These are phyloP conservation scores for Tachycineta bicolor DNA, from an alignment of 2,113 vertebrate genomes.

Conservation along the genomic window DNA sequence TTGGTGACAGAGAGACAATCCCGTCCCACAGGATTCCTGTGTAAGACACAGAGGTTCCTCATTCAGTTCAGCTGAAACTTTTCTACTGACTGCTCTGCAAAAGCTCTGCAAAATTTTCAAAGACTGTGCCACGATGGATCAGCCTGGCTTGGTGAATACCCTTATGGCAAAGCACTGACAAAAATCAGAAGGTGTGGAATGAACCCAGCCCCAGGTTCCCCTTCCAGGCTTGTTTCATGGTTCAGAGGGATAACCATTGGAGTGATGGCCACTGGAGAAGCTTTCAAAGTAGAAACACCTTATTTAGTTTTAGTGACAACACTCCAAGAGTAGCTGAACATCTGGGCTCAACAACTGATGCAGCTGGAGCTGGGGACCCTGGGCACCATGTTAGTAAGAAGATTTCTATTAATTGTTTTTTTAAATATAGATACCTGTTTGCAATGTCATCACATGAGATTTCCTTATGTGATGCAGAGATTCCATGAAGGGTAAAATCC, in stretches of 20 bases:
- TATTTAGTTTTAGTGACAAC: not conserved
- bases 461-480: not conserved
- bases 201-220: not conserved
- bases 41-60: not conserved
- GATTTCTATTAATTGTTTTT: not conserved
- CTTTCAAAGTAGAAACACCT: not conserved
- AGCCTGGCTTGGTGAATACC: not conserved
- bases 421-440: not conserved
- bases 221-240: not conserved
- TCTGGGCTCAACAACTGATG: not conserved
- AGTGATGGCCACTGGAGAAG: not conserved
- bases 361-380: not conserved
- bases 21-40: not conserved
- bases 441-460: not conserved
- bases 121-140: not conserved
- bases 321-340: not conserved
- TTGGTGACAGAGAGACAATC: not conserved
- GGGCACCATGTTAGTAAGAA: not conserved
- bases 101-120: not conserved
- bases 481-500: not conserved
- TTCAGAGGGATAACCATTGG: not conserved
- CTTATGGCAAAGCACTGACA: not conserved
- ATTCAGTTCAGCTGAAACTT: not conserved
- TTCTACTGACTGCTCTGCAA: not conserved
- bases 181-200: not conserved